phyloP scores from a whole-genome alignment of 2,113 vertebrate species.

The Chloropsis cyanopogon region DNA sequence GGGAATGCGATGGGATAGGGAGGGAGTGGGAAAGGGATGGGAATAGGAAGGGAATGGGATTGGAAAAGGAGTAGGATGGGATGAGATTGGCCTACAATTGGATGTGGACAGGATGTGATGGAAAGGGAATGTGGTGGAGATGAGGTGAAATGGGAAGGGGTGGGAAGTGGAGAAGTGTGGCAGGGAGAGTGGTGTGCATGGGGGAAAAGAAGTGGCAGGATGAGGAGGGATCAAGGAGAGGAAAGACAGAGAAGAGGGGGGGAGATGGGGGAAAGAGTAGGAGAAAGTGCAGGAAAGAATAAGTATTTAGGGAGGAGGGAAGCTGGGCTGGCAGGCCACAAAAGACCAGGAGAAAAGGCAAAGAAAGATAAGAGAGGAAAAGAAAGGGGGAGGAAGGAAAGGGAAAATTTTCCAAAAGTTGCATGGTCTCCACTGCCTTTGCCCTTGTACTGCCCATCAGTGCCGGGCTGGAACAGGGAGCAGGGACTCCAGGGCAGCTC shows the following conservation, averaged over 20 bases:
- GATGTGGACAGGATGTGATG: no score
- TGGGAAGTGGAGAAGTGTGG: not conserved
- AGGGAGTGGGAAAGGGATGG: not conserved
- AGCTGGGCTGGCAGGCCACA: not conserved
- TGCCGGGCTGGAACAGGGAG: fast-evolving
- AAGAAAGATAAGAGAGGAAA: not conserved
- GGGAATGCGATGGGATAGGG: not conserved
- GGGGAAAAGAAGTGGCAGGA: not conserved
- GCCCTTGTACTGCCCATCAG: fast-evolving
- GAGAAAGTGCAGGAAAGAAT: not conserved
- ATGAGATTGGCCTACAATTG: fast-evolving
- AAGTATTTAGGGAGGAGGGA: not conserved
- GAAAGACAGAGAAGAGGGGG: not conserved
- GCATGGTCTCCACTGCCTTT: not conserved
- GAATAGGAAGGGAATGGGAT: not conserved
- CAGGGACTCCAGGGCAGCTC: no score
- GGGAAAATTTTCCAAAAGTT: not conserved
- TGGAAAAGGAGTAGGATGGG: not conserved
- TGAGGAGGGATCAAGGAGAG: not conserved
- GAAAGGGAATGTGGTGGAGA: not conserved
- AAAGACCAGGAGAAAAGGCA: not conserved
- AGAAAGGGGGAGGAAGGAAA: fast-evolving
- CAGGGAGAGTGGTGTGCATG: fast-evolving
- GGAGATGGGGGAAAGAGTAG: not conserved
- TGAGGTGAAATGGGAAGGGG: not conserved